Conservation (phyloP, 1,140 invertebrate species). For the Lepidurus apus region DNA sequence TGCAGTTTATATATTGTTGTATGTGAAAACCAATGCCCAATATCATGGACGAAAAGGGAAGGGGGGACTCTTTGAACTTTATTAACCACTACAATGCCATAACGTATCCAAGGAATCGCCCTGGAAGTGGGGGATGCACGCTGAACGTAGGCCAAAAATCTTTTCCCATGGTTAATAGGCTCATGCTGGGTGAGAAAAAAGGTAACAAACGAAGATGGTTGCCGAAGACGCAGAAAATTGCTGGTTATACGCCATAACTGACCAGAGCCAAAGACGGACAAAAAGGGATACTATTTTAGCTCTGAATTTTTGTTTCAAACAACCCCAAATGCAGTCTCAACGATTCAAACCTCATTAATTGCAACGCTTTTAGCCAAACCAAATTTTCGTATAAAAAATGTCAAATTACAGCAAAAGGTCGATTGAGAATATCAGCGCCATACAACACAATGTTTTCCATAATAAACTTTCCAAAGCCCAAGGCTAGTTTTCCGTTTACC, state of each 20-base stretch:
- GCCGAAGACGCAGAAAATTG: neutral
- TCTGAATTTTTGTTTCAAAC: neutral
- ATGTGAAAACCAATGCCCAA: neutral
- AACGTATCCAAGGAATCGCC: neutral
- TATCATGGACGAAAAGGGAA: slow-evolving; percentile 1
- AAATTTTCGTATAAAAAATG: neutral
- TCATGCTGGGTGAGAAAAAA: neutral
- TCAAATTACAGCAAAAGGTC: neutral
- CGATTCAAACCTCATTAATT: neutral
- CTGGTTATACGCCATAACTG: neutral
- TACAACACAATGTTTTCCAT: neutral
- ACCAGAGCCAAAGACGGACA: neutral
- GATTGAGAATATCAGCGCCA: neutral
- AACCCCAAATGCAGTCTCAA: neutral
- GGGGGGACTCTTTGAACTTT: neutral
- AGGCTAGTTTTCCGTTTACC: neutral
- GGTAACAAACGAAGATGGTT: neutral
- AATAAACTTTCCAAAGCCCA: neutral
- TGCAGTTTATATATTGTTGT: neutral
- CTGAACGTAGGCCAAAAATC: neutral
- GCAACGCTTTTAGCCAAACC: neutral
- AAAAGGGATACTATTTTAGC: neutral
- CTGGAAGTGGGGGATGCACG: neutral
- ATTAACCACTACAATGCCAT: slow-evolving; percentile 22
- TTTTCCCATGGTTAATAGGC: slow-evolving; percentile 2